phyloP scores from a whole-genome alignment of 1,140 invertebrate genomes.

The Trichonephila clavipes region DNA sequence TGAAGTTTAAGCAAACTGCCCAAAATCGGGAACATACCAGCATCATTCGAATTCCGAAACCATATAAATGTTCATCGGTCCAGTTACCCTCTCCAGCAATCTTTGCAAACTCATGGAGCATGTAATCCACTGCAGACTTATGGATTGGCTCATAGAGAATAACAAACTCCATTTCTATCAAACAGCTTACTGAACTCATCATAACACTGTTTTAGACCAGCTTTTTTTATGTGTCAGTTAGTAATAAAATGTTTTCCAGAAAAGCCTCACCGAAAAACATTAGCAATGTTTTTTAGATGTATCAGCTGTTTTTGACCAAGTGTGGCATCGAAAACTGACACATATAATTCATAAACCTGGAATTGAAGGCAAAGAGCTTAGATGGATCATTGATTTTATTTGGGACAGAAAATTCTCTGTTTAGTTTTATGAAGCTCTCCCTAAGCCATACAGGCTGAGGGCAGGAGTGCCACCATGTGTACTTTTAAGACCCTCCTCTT shows the following conservation, averaged over 20 bases:
- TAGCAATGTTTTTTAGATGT: background rate
- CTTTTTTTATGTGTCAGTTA: background rate
- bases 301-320: slow-evolving; percentile 12
- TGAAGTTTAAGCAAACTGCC: background rate
- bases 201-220: background rate
- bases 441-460: slow-evolving; percentile 9
- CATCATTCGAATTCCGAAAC: slow-evolving; percentile 28
- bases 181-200: slow-evolving; percentile 34
- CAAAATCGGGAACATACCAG: background rate
- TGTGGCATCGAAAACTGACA: slow-evolving; percentile 1
- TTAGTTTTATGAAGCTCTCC: slow-evolving; percentile 6
- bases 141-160: slow-evolving; percentile 22
- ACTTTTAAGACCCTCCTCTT: background rate
- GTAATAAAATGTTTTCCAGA: slow-evolving; percentile 26
- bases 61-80: slow-evolving; percentile 6
- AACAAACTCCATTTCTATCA: slow-evolving; percentile 33
- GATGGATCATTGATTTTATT: slow-evolving; percentile 13
- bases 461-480: slow-evolving; percentile 12
- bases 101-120: background rate
- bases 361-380: background rate
- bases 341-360: background rate
- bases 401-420: slow-evolving; percentile 24
- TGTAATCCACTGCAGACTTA: background rate
- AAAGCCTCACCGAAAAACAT: slow-evolving; percentile 14
- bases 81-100: slow-evolving; percentile 15